A percentile compares a stretch with the other conserved stretches of the same genome.
Evolutionary conservation across 1,140 invertebrate species (phyloP).

Genomic region (Cardiocondyla obscurior): DNA sequence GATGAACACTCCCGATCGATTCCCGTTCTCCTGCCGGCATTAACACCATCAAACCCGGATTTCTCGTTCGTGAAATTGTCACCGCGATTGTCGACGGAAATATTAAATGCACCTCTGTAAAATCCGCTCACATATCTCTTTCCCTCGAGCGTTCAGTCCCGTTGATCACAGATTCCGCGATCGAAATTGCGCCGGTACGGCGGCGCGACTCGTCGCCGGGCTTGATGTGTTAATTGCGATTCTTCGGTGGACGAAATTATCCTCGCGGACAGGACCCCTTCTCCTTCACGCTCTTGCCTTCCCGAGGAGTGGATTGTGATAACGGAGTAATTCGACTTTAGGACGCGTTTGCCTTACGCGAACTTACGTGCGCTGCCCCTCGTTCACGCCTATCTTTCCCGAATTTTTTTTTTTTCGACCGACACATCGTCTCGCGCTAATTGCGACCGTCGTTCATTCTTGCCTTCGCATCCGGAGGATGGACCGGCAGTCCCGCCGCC

Average conservation of each 20-base stretch:
- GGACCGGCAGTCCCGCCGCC: constrained; percentile 1
- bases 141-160: constrained; percentile 16
- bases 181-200: not conserved
- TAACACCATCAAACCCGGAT: not conserved
- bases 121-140: constrained; percentile 11
- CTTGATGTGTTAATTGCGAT: constrained; percentile 46
- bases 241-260: constrained; percentile 46
- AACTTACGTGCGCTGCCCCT: constrained; percentile 11
- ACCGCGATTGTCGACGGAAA: not conserved
- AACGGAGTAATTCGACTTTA: not conserved
- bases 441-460: not conserved
- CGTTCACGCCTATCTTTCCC: constrained; percentile 55
- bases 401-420: constrained; percentile 8
- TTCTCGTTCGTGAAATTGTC: not conserved
- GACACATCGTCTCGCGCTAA: not conserved
- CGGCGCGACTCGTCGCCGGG: not conserved
- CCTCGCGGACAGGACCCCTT: constrained; percentile 15
- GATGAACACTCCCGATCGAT: constrained; percentile 24
- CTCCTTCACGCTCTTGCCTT: constrained; percentile 11
- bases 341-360: not conserved
- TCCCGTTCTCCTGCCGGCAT: constrained; percentile 7
- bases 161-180: too few relatives aligned
- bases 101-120: not conserved
- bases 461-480: not conserved
- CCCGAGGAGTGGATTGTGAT: not conserved